Conservation (phyloP, 2,113 vertebrate genomes). For the Potamarius usumacintae region DNA sequence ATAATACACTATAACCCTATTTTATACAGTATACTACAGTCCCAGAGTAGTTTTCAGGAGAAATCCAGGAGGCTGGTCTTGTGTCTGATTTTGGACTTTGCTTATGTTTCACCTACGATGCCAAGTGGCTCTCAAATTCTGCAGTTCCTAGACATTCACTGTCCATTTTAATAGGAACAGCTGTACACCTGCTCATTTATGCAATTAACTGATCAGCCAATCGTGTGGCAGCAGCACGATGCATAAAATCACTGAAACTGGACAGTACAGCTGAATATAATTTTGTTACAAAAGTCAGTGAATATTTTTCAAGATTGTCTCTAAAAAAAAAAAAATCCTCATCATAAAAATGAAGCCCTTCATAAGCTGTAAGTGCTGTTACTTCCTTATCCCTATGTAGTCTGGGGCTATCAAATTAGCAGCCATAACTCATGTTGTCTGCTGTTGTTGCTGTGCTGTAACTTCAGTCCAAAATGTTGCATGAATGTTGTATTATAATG, state of each 20-base stretch:
- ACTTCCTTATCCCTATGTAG: background rate
- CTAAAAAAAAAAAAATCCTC: too few species aligned
- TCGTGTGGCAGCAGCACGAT: background rate
- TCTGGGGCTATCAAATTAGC: background rate
- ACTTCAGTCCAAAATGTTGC: too few species aligned
- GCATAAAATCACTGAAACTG: background rate
- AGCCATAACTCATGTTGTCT: background rate
- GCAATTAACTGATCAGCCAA: background rate
- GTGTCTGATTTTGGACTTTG: too few species aligned
- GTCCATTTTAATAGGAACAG: too few species aligned
- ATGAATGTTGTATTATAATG: too few species aligned
- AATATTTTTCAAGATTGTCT: too few species aligned
- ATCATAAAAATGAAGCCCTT: background rate
- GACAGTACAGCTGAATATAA: background rate
- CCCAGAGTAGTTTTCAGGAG: background rate
- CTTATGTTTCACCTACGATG: background rate
- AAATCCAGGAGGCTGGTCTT: too few species aligned
- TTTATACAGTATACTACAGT: background rate
- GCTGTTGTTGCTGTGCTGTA: too few species aligned
- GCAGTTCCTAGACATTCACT: background rate
- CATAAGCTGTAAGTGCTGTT: background rate
- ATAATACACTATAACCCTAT: background rate
- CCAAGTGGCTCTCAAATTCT: too few species aligned
- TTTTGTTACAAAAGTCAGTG: background rate
- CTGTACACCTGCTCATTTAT: background rate